Percentiles rank a stretch among this genome's conserved stretches.
These are phyloP conservation scores for Sepiola atlantica DNA, from an alignment of 2,888 invertebrate genomes.

Conservation along the genomic window DNA sequence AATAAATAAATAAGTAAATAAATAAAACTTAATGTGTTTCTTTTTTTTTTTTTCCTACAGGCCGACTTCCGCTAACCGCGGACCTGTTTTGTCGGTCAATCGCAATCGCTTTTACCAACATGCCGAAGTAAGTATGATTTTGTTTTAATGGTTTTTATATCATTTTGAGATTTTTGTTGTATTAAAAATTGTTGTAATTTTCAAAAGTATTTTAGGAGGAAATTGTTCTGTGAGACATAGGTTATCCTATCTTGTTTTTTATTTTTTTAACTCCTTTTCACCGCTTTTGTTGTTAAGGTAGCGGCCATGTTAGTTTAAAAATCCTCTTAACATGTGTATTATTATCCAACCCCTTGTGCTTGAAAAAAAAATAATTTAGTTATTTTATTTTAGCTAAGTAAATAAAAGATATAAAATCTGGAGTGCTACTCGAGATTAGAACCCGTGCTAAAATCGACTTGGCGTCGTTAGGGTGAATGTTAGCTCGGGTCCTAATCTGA, in stretches of 20 bases:
- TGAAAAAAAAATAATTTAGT: background rate
- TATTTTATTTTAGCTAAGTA: background rate
- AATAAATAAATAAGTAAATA: background rate
- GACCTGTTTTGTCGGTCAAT: background rate
- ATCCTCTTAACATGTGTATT: background rate
- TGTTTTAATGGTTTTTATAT: background rate
- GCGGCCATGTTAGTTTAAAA: background rate
- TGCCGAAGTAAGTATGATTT: background rate
- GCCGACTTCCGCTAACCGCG: background rate
- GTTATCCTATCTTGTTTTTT: background rate
- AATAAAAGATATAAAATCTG: no score
- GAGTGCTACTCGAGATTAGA: no score
- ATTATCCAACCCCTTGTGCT: background rate
- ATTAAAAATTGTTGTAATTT: background rate
- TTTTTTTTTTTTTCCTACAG: background rate
- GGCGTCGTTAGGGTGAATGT: no score
- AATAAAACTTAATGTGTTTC: background rate
- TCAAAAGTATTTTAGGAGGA: background rate
- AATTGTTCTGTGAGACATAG: background rate
- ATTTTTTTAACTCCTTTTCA: no score
- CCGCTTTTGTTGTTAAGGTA: background rate
- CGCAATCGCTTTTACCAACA: background rate
- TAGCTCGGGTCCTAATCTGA: no score
- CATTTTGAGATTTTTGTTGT: background rate
- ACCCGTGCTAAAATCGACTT: no score